Evolutionary conservation across 2,888 invertebrate genomes (phyloP), one percentile per base, ranked within the genome.

Genomic region (Dascillus cervinus): DNA sequence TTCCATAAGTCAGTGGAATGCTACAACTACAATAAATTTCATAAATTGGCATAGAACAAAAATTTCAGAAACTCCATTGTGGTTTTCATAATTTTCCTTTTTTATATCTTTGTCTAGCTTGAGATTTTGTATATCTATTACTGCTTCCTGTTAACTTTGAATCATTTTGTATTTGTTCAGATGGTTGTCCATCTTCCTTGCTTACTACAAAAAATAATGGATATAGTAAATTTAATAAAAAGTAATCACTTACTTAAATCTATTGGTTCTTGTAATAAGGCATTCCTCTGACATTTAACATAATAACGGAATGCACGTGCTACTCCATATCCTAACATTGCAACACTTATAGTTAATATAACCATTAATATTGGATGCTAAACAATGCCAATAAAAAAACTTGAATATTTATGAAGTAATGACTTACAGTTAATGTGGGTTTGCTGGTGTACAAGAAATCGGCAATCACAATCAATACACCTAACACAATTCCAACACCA

Each of bases 351-450:
- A 26, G 82, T 76, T 47, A 82, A 69, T 36, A 78, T 67, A 22
- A 79, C 75, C 81, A 82, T 83, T 37, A 80, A 66, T 28, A 82
- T 58, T 26, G 83, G 83, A 70, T 83, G 75, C 80, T 82, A 64
- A 2, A 12, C 25, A 12, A 12, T 14, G 8, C 8, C 10, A 21
- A 20, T 25, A 8, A 11, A n/a, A 2, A 17, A 26, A 3, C 12
- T 11, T 29, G 3, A 33, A 15, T 9, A 6, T 15, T 15, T 22
- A 22, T 19, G 14, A 26, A 29, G 12, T 17, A 15, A 23, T 40
- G 47, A 65, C 72, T 69, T 65, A 82, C 82, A 45, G 73, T 77
- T 65, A 82, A 80, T 46, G 73, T 77, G 23, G 81, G 79, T 50
- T 71, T 77, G 41, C 71, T 64, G 20, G 81, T 78, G 40, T 79